phyloP scores from a whole-genome alignment of 2,113 vertebrate species.

The Willisornis vidua region DNA sequence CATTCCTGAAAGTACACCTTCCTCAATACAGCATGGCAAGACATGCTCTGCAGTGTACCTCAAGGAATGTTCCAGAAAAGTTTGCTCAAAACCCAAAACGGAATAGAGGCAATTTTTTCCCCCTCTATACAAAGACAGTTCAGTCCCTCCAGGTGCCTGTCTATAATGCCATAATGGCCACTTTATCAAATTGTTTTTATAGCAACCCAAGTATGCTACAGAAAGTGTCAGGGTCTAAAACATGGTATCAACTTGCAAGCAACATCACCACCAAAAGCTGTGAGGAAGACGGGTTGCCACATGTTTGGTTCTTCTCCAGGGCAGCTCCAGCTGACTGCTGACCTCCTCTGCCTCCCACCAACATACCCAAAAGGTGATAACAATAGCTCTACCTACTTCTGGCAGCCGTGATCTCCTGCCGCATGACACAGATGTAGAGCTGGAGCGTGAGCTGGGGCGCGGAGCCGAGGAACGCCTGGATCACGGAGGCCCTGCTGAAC shows the following conservation, averaged over 20 bases:
- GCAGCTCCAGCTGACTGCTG: background rate
- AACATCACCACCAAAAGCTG: background rate
- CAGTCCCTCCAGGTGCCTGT: background rate
- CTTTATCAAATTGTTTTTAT: background rate
- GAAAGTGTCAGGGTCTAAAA: background rate
- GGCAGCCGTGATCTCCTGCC: constrained; percentile 81
- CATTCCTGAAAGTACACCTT: background rate
- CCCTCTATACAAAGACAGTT: background rate
- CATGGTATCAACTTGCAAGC: background rate
- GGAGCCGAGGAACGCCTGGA: constrained; percentile 97
- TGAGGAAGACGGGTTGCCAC: background rate
- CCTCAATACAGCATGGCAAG: background rate
- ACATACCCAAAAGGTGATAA: background rate
- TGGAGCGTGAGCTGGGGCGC: constrained; percentile 96
- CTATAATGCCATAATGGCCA: background rate
- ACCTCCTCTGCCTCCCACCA: background rate
- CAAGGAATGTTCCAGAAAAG: background rate
- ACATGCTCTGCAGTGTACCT: background rate
- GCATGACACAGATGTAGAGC: constrained; percentile 91
- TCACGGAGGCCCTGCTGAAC: constrained; percentile 92
- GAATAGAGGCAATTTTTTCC: background rate
- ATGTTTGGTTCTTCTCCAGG: background rate
- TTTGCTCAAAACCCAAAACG: background rate
- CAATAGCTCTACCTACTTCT: constrained; percentile 81
- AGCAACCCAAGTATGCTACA: background rate